Percentiles rank a stretch among this genome's conserved stretches.
phyloP scores from a whole-genome alignment of 2,888 invertebrate genomes.

The Callimorpha dominula region DNA sequence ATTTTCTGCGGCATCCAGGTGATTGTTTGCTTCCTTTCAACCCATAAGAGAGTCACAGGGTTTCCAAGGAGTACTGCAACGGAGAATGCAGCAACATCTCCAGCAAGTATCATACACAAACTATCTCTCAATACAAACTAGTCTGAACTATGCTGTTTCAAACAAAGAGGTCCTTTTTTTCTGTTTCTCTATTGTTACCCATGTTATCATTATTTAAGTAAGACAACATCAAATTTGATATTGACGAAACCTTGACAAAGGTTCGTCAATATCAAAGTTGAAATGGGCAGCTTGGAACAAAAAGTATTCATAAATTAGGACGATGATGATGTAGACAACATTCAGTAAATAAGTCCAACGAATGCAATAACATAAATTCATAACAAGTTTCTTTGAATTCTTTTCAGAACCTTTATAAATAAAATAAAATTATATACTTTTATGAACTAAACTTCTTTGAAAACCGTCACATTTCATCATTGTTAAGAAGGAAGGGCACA shows the following conservation, averaged over 20 bases:
- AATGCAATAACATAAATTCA: background rate
- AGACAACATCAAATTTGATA: constrained; percentile 1
- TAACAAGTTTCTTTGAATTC: background rate
- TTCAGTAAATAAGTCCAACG: background rate
- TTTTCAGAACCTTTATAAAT: background rate
- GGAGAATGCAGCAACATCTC: too few relatives aligned
- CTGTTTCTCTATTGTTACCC: background rate
- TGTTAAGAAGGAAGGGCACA: too few relatives aligned
- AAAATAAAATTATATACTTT: background rate
- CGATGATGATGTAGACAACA: background rate
- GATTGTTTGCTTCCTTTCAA: too few relatives aligned
- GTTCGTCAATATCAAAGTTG: background rate
- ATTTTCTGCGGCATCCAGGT: too few relatives aligned
- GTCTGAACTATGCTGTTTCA: background rate
- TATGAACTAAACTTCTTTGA: background rate
- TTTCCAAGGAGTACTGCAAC: too few relatives aligned
- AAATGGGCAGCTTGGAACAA: background rate
- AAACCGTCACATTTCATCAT: background rate
- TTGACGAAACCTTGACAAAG: background rate
- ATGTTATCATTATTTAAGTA: background rate
- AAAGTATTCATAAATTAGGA: background rate
- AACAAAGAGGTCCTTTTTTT: background rate
- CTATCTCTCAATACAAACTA: background rate
- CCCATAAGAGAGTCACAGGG: too few relatives aligned
- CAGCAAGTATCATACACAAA: too few relatives aligned